Percentiles rank a stretch among this genome's conserved stretches.
Evolutionary conservation across 2,113 vertebrate genomes (phyloP).

Genomic region (Onychostoma macrolepis): DNA sequence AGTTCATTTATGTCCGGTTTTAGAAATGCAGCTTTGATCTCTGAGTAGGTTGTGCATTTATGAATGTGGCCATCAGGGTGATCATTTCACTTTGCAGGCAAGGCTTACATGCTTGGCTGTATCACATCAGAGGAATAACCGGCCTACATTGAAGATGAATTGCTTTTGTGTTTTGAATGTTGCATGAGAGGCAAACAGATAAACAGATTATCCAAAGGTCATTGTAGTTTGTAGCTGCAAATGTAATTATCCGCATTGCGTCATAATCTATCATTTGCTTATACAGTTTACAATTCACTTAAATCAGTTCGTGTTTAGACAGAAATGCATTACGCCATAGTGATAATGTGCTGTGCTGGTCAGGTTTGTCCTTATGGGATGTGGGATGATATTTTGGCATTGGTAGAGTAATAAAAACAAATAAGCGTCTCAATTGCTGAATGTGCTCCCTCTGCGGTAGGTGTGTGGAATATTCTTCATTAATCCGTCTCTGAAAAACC

Average conservation of each 20-base stretch:
- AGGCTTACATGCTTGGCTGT: background rate
- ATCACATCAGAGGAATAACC: background rate
- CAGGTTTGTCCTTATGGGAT: conserved; percentile 4
- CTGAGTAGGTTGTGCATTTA: background rate
- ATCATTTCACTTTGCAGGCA: background rate
- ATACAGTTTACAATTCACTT: conserved; percentile 23
- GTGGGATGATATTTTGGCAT: conserved; percentile 19
- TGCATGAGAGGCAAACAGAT: background rate
- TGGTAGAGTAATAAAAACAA: conserved; percentile 17
- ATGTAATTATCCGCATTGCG: background rate
- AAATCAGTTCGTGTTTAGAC: conserved; percentile 20
- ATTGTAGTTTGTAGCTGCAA: conserved; percentile 16
- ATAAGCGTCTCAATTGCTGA: background rate
- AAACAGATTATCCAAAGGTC: background rate
- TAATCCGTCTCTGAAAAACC: background rate
- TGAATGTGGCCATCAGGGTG: background rate
- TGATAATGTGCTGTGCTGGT: conserved; percentile 26
- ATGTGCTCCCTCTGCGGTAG: conserved; percentile 23
- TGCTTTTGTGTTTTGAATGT: conserved; percentile 5
- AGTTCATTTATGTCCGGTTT: background rate
- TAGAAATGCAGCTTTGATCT: conserved; percentile 38
- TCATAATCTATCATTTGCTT: conserved; percentile 30
- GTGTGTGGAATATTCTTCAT: conserved; percentile 28
- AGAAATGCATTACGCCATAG: conserved; percentile 24
- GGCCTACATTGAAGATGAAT: conserved; percentile 2